Evolutionary conservation across 2,797 vertebrate species (phyloP).

Genomic region (Gallinago solitaria): DNA sequence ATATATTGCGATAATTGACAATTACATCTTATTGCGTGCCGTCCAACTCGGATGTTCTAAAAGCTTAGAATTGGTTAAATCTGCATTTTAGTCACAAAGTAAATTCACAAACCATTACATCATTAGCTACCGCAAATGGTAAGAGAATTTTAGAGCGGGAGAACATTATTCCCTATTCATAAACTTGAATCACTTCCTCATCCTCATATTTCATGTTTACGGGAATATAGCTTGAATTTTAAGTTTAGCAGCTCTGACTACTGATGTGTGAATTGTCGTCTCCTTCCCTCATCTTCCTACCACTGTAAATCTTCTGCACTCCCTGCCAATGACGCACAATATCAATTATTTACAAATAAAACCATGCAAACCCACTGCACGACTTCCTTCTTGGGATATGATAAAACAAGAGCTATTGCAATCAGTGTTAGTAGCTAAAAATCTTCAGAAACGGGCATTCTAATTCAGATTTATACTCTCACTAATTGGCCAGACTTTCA

Average conservation of each 20-base stretch:
- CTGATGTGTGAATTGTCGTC: not conserved
- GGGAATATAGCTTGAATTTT: not conserved
- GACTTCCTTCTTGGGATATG: not conserved
- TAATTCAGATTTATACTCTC: not conserved
- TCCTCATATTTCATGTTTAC: constrained; percentile 14
- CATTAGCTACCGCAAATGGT: not conserved
- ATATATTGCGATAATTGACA: constrained; percentile 31
- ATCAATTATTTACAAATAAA: not conserved
- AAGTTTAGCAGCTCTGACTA: not conserved
- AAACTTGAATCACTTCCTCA: constrained; percentile 10
- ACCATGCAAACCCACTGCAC: not conserved
- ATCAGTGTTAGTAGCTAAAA: not conserved
- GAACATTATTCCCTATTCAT: constrained; percentile 29
- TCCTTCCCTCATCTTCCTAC: not conserved
- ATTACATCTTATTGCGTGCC: not conserved
- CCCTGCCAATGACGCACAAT: not conserved
- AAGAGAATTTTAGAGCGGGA: constrained; percentile 4
- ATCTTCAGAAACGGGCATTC: not conserved
- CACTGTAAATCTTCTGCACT: not conserved
- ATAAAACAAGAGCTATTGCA: not conserved
- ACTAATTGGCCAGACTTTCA: not conserved
- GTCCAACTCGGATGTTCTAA: not conserved
- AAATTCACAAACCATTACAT: constrained; percentile 25
- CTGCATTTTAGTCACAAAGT: constrained; percentile 27
- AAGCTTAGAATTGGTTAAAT: constrained; percentile 22